Conservation (phyloP, 2,113 vertebrate genomes). For the Pterocles gutturalis region DNA sequence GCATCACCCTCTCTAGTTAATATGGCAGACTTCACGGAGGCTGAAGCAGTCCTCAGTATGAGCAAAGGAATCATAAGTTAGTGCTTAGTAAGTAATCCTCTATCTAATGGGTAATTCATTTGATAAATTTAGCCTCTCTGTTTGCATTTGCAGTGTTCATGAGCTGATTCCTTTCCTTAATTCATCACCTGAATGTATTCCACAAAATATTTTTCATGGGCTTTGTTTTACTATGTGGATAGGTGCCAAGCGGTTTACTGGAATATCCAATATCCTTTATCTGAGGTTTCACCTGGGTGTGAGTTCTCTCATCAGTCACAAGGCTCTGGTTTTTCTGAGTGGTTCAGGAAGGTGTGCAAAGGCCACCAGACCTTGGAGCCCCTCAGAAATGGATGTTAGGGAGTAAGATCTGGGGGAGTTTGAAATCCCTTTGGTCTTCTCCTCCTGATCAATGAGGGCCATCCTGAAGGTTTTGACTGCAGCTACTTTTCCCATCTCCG, state of each 20-base stretch:
- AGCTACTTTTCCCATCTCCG: accelerated
- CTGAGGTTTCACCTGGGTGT: neutral
- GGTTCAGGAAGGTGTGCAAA: neutral
- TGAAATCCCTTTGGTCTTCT: neutral
- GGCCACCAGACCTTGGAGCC: accelerated
- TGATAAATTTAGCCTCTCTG: conserved; percentile 45
- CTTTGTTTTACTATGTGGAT: conserved; percentile 17
- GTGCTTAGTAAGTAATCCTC: conserved; percentile 22
- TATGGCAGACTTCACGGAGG: neutral
- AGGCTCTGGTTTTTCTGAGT: neutral
- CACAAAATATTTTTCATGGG: conserved; percentile 56
- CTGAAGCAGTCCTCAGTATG: neutral
- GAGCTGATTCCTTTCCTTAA: conserved; percentile 23
- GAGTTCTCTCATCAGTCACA: neutral
- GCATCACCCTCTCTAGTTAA: neutral
- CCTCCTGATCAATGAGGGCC: neutral
- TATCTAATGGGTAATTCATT: conserved; percentile 31
- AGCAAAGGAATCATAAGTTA: conserved; percentile 17
- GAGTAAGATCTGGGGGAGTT: neutral
- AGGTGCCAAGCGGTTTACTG: conserved; percentile 44
- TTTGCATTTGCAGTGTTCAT: conserved; percentile 48
- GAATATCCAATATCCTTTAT: conserved; percentile 4
- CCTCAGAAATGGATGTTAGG: accelerated
- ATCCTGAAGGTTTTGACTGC: neutral
- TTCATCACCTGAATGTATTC: conserved; percentile 48